Base-by-base conservation (phyloP, 2,797 vertebrate species). In the Neosalanx taihuensis region DNA sequence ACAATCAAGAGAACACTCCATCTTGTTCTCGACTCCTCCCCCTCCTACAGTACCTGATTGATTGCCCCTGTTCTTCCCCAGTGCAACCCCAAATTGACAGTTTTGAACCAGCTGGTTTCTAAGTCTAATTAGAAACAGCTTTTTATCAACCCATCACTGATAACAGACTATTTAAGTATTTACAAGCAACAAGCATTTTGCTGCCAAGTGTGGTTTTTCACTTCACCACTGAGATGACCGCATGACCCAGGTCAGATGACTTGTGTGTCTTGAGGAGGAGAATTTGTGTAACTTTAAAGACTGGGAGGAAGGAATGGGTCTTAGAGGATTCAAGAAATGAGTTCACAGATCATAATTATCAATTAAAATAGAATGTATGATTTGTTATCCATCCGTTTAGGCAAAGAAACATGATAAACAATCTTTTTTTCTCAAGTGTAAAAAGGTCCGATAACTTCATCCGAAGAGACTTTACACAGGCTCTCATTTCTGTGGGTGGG, bases 161-260 rank as follows among this genome's bases (percentile, higher is more conserved):
- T 84, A 84, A 89, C 83, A 86, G 83, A 76, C 86, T 78, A 88
- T 88, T 92, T 91, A 88, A 92, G 87, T 89, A 87, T 84, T 91
- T 88, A 84, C 83, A 87, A 82, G 80, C 81, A 77, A 82, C 78
- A 81, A 85, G 83, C 77, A 76, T 83, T 84, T 73, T 74, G 76
- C 76, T 84, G 30, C 71, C 82, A 77, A 72, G 76, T 79, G 80
- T 64, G 13, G 72, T 79, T 79, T 86, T 86, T 84, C 78, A 78
- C 82, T 80, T 64, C 35, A 58, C 12, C 71, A 72, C 20, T 79
- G 66, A 79, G 77, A 79, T 83, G 79, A 77, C 72, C 56, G 35
- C 41, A 46, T 46, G 41, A 46, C 41, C 41, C 41, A 46, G 41
- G 41, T 46, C 41, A 46, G 64, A 64, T 51, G 49, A 82, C 83